A percentile compares a stretch with the other conserved stretches of the same genome.
Conservation (phyloP, 2,113 vertebrate species). For the Cromileptes altivelis region DNA sequence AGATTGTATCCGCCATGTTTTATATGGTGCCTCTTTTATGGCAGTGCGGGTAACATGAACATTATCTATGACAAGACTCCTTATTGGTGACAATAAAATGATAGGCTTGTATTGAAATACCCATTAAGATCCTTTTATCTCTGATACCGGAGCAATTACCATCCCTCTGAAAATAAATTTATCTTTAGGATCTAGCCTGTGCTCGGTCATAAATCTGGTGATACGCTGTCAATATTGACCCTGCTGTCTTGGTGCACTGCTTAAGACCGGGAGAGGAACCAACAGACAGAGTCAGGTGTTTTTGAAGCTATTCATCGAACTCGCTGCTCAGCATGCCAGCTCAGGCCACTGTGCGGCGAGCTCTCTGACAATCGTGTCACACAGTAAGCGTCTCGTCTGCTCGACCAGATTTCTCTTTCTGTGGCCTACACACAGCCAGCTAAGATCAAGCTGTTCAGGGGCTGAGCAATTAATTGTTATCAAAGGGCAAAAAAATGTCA, state of each 20-base stretch:
- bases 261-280: conserved; percentile 4
- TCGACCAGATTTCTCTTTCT: conserved; percentile 1
- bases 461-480: conserved; percentile 7
- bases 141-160: conserved; percentile 52
- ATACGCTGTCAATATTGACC: conserved; percentile 62
- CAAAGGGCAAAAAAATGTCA: conserved; percentile 29
- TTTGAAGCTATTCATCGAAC: conserved; percentile 38
- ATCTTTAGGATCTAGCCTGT: conserved; percentile 51
- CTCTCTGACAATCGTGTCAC: neutral
- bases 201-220: conserved; percentile 53
- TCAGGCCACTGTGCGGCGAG: neutral
- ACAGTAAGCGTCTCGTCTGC: conserved; percentile 15
- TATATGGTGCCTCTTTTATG: conserved; percentile 34
- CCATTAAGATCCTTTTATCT: conserved; percentile 68
- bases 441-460: conserved; percentile 7
- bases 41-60: conserved; percentile 14
- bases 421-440: neutral
- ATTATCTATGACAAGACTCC: conserved; percentile 51
- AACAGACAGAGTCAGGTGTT: conserved; percentile 1
- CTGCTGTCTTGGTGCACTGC: neutral
- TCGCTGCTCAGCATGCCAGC: neutral
- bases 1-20: neutral
- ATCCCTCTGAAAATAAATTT: conserved; percentile 56
- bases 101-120: conserved; percentile 32
- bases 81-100: conserved; percentile 53